Base-by-base conservation (phyloP, 2,113 vertebrate species). In the Psammodynastes pulverulentus region DNA sequence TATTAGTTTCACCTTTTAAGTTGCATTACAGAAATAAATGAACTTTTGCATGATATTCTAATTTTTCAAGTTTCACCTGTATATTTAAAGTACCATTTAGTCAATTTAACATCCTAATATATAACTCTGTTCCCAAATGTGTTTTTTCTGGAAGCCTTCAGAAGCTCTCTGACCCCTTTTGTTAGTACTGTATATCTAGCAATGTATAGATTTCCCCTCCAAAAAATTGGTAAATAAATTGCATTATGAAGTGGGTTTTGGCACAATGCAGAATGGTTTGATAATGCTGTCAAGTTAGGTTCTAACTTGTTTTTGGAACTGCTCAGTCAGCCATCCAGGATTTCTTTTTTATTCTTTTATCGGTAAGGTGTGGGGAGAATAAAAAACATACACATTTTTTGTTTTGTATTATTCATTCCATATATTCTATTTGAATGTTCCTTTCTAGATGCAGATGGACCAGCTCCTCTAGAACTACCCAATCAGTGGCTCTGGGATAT, bases 401-500 rank as follows among this genome's bases (percentile, higher is more conserved):
- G 53, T 48, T 1, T 29, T 7, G n/a, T 7, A 54, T 46, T n/a
- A 48, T 84, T 17, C 23, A 84, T 67, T 67, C 13, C 13, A 67
- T 67, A 67, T 84, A 67, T 84, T 48, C 29, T 1, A 0, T 86
- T 15, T 87, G 21, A 45, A 0, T 49, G 17, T 95, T 92, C 2
- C 95, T 39, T 8, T 95, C 12, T 95, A 99, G 99, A 99, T 97
- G 99, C 99, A 88, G 99, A 99, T 96, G 99, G 99, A 2, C 99
- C 99, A 0, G 99, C 99, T 91, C 99, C 99, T 29, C 95, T 99
- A 90, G 99, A 99, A 93, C 98, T 99, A 12, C 99, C 99, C 58
- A 99, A 99, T 97, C 99, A 99, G 94, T 99, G 99, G 99, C 98
- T 99, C 9, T 99, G 99, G 99, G 99, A 99, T 96, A 99, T 99